These are phyloP conservation scores for Chinchilla lanigera DNA, from an alignment of 2,113 vertebrate species.

Conservation along the genomic window DNA sequence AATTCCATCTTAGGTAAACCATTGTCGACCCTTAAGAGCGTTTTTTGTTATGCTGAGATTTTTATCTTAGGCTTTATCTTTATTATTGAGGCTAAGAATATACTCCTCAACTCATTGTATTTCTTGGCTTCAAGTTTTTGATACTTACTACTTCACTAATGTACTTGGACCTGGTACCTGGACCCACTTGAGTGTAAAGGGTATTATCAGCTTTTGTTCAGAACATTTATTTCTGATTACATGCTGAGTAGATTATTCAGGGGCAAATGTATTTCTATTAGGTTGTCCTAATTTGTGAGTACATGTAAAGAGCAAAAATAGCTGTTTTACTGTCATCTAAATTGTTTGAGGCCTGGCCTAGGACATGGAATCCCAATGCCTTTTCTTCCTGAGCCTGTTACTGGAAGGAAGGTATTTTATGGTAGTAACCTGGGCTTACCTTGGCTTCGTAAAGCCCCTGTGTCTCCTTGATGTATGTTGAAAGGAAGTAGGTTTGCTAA, in stretches of 20 bases:
- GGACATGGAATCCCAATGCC: fast-evolving
- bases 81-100: no score
- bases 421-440: fast-evolving
- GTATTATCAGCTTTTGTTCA: not conserved
- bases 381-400: fast-evolving
- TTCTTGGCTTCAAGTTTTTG: not conserved
- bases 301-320: not conserved
- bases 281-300: not conserved
- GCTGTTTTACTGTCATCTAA: not conserved
- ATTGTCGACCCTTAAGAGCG: not conserved
- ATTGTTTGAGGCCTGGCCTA: not conserved
- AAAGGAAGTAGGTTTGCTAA: not conserved
- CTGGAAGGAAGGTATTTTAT: no score
- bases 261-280: not conserved
- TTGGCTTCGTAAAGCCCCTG: fast-evolving
- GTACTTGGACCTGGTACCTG: not conserved
- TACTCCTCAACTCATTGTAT: not conserved
- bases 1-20: not conserved
- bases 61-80: not conserved
- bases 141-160: fast-evolving
- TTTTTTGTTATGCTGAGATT: not conserved
- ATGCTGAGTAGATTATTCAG: not conserved
- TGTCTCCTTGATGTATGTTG: fast-evolving
- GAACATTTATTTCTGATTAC: no score
- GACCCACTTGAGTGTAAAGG: not conserved